Conservation (phyloP, 1,140 invertebrate species). For the Pinna nobilis region DNA sequence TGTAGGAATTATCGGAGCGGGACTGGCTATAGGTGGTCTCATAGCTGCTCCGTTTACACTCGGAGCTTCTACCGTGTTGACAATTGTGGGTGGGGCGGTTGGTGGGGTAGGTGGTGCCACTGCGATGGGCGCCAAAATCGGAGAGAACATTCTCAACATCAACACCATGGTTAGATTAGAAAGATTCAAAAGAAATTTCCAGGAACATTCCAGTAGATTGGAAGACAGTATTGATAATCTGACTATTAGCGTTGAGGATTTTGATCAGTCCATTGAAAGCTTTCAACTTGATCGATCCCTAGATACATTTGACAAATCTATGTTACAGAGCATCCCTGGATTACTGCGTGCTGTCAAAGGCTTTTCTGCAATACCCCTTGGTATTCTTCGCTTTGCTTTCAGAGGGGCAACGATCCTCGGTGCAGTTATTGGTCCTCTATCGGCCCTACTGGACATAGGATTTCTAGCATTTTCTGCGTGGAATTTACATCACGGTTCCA, state of each 20-base stretch:
- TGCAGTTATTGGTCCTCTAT: constrained; percentile 11
- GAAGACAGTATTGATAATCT: neutral
- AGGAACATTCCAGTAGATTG: neutral
- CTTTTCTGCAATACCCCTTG: constrained; percentile 23
- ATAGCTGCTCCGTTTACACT: constrained; percentile 10
- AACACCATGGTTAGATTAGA: neutral
- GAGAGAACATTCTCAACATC: constrained; percentile 13
- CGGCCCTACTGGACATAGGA: constrained; percentile 17
- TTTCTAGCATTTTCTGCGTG: constrained; percentile 13
- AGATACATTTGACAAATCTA: neutral
- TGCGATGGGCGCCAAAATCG: constrained; percentile 23
- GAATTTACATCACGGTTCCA: constrained; percentile 13
- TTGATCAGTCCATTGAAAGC: neutral
- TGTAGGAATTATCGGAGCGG: constrained; percentile 12
- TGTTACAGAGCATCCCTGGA: neutral
- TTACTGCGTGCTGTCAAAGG: constrained; percentile 5
- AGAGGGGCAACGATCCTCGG: constrained; percentile 1
- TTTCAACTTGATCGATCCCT: neutral
- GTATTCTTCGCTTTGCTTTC: constrained; percentile 11
- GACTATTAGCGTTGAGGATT: neutral
- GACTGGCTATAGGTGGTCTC: constrained; percentile 5
- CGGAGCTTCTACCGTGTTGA: constrained; percentile 3
- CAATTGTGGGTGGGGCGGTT: constrained; percentile 14
- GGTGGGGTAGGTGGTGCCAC: constrained; percentile 16
- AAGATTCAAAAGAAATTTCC: neutral